Evolutionary conservation across 2,113 vertebrate species (phyloP).

Genomic region (Trogon melanurus): DNA sequence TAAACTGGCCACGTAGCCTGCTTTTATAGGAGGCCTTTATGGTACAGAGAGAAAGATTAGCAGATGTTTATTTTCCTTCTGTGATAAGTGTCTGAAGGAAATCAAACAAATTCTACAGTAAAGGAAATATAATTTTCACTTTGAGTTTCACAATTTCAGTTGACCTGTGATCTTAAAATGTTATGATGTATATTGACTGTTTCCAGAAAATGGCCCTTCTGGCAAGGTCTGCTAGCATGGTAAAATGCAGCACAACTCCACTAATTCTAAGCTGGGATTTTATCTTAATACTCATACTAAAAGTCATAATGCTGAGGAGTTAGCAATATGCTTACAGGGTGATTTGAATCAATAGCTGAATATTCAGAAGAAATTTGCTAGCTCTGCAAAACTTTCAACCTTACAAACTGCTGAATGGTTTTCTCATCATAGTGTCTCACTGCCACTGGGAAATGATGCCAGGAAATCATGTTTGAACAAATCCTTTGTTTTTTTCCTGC

Average conservation of each 20-base stretch:
- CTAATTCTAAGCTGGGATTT: background rate
- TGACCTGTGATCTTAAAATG: background rate
- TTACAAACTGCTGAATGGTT: constrained; percentile 66
- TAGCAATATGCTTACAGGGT: constrained; percentile 43
- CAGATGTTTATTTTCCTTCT: background rate
- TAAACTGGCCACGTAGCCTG: background rate
- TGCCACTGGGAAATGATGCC: constrained; percentile 18
- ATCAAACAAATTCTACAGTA: background rate
- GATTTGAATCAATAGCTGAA: constrained; percentile 47
- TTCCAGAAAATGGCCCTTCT: background rate
- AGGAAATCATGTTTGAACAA: constrained; percentile 64
- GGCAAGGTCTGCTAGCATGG: background rate
- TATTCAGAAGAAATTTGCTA: constrained; percentile 57
- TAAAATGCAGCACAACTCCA: background rate
- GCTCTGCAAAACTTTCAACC: constrained; percentile 50
- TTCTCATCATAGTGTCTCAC: constrained; percentile 59
- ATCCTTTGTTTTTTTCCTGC: constrained; percentile 45
- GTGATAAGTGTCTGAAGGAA: background rate
- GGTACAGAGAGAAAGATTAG: background rate
- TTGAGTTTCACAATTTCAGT: background rate
- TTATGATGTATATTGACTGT: background rate
- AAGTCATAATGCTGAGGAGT: background rate
- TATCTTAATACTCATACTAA: background rate
- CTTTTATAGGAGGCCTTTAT: background rate
- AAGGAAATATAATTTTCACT: background rate